A percentile compares a stretch with the other conserved stretches of the same genome.
phyloP scores from a whole-genome alignment of 2,797 vertebrate species.

The Tenualosa ilisha region DNA sequence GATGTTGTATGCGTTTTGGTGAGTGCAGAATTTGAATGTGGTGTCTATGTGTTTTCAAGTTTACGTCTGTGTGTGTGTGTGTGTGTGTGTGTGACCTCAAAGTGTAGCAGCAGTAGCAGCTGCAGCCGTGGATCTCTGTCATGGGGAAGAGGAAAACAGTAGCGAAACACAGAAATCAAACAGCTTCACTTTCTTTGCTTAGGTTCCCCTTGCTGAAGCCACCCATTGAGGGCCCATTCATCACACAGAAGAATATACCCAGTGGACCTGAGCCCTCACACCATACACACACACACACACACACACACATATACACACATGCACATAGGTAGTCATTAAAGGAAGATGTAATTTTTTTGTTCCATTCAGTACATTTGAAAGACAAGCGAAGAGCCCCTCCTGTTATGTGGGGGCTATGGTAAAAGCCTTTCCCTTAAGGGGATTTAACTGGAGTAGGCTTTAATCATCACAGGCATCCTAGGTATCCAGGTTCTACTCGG shows the following conservation, averaged over 20 bases:
- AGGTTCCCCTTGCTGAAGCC: background rate
- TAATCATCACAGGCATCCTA: background rate
- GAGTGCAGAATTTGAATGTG: conserved; percentile 28
- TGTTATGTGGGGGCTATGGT: background rate
- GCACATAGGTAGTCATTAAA: background rate
- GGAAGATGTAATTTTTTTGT: background rate
- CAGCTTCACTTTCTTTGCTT: background rate
- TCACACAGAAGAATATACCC: background rate
- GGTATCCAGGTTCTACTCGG: background rate
- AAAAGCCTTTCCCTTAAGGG: background rate
- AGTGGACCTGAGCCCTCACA: background rate
- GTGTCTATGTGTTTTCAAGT: conserved; percentile 61
- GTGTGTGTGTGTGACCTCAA: background rate
- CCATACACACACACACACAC: background rate
- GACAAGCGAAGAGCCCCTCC: background rate
- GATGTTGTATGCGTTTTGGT: background rate
- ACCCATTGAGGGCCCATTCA: background rate
- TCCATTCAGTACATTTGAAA: background rate
- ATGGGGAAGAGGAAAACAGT: background rate
- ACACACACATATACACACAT: background rate
- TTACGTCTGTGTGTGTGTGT: conserved; percentile 31
- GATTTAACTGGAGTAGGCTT: background rate
- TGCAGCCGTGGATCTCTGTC: background rate
- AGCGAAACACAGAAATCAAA: background rate
- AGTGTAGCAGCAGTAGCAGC: background rate